Evolutionary conservation across 2,113 vertebrate genomes (phyloP).

Genomic region (Pedetes capensis): DNA sequence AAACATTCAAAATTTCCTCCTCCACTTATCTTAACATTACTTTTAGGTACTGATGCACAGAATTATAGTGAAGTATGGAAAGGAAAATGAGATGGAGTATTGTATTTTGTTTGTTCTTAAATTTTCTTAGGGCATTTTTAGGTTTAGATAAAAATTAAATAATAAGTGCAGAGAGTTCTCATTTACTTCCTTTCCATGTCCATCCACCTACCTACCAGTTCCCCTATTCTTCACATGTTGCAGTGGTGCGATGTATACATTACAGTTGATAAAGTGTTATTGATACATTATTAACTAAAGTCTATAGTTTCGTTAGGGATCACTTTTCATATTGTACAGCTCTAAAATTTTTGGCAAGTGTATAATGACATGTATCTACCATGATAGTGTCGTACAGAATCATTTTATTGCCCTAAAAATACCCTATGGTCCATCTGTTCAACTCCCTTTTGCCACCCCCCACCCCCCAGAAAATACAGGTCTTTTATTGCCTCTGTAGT

Average conservation of each 20-base stretch:
- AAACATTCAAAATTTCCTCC: background rate
- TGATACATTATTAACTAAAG: background rate
- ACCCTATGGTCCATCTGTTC: accelerated
- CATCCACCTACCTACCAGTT: accelerated
- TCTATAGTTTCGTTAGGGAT: background rate
- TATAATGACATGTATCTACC: background rate
- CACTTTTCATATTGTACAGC: background rate
- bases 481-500: background rate
- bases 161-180: background rate
- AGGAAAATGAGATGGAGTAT: background rate
- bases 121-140: background rate
- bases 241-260: background rate
- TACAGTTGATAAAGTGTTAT: background rate
- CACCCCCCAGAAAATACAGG: background rate
- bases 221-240: background rate
- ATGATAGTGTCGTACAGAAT: background rate
- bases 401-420: background rate
- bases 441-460: accelerated
- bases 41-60: background rate
- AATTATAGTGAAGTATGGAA: background rate
- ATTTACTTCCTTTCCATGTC: background rate
- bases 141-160: background rate
- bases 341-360: background rate
- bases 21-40: background rate
- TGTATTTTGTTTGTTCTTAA: background rate